A percentile compares a stretch with the other conserved stretches of the same genome.
Conservation (phyloP, 2,113 vertebrate genomes). For the Ibidorhyncha struthersii region DNA sequence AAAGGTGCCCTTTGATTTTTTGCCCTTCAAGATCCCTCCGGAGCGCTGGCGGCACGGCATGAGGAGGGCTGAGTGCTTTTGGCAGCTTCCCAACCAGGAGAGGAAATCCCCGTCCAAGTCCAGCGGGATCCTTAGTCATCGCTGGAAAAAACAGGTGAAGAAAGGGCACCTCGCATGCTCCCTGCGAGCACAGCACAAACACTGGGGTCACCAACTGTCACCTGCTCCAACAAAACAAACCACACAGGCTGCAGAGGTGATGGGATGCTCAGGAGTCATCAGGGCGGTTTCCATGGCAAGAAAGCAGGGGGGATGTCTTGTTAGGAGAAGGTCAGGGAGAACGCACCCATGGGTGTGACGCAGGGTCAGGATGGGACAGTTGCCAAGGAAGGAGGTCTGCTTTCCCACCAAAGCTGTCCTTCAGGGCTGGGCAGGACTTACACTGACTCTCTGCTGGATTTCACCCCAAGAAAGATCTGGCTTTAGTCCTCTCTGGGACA, state of each 20-base stretch:
- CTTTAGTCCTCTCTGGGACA: background rate
- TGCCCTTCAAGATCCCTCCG: fast-evolving
- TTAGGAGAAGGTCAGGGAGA: background rate
- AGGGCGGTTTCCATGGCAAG: background rate
- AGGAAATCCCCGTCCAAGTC: background rate
- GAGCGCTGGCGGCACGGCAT: fast-evolving
- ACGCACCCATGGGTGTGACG: fast-evolving
- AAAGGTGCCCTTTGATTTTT: background rate
- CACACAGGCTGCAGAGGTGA: background rate
- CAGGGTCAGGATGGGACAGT: too few species aligned
- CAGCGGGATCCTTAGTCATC: background rate
- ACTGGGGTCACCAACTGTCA: background rate
- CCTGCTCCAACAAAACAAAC: background rate
- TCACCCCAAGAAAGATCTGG: background rate
- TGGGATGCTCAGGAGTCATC: background rate
- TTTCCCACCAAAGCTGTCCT: background rate
- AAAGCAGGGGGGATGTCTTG: background rate
- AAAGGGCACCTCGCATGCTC: fast-evolving
- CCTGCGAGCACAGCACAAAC: fast-evolving
- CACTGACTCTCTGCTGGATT: background rate
- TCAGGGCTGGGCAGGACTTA: background rate
- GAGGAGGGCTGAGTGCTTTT: background rate
- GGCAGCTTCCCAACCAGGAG: background rate
- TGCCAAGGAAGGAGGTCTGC: background rate
- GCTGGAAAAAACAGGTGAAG: background rate